Evolutionary conservation across 2,888 invertebrate genomes (phyloP), one percentile per base, ranked within the genome.

Genomic region (Crepidodera aurea): DNA sequence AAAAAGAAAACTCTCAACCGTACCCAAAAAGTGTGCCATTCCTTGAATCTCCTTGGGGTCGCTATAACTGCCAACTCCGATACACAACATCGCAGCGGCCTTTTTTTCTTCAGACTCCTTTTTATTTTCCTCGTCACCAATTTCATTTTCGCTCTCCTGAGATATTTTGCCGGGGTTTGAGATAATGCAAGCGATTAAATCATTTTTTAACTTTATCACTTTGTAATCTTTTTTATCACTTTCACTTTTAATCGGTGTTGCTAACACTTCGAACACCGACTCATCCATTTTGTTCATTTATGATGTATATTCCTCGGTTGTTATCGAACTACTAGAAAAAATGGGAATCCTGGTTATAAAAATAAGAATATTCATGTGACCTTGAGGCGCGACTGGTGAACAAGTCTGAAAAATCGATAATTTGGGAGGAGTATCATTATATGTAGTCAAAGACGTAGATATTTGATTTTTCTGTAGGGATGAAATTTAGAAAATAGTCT

Each of bases 201-300:
- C 92, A 83, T 93, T 92, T 60, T 84, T 81, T 57, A 92, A 79
- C 40, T 84, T 81, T 51, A 91, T 84, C 1, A 87, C 86, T 77
- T 89, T 89, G 77, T 93, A 93, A 59, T 88, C 82, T 77, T 93
- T 93, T 77, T 89, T 89, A 80, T 93, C 93, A 69, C 87, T 88
- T 57, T 84, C 85, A 51, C 92, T 91, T 81, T 92, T 91, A 29
- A 86, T 84, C 7, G 93, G 92, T 67, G 83, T 80, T 19, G 73
- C 69, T 40, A 81, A 67, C 15, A 76, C 71, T 68, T 77, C 72
- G 62, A 77, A 75, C 56, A 25, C 29, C 18, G 53, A 18, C 25
- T n/a, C 37, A 40, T 25, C 53, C 53, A 53, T 53, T 13, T 12
- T 22, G 18, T n/a, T 37, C n/a, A n/a, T n/a, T n/a, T n/a, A n/a